Evolutionary conservation across 1,140 invertebrate genomes (phyloP), one percentile per base, ranked within the genome.

Genomic region (Eubasilissa regina): DNA sequence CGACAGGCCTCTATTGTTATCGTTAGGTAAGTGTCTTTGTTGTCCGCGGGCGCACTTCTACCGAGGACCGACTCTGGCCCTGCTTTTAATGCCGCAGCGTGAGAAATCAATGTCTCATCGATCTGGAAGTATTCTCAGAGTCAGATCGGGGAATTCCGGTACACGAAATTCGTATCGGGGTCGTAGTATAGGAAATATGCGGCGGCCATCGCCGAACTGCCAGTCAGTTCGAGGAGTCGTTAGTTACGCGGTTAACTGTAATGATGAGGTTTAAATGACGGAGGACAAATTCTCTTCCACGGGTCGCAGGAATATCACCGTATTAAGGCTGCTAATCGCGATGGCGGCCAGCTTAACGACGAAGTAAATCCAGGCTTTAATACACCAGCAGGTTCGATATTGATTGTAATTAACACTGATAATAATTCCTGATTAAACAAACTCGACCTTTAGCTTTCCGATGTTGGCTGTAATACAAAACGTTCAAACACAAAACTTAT

Each of bases 241-340:
- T 58, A 66, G 62, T 13, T 66, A 6, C 62, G 62, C 19, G 43
- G 3, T 66, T 66, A 64, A 64, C 60, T 64, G 35, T 44, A 44
- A 66, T 66, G 62, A 47, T 43, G 62, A 43, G 62, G 35, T 66
- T 13, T 13, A 66, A 66, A 25, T 66, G 25, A 47, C 62, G 58
- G 48, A 51, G 43, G 64, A 68, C 43, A 17, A 70, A 51, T 70
- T 70, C 66, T 70, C 66, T 48, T 68, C 64, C n/a, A 9, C 10
- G 25, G 19, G n/a, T 47, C 44, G 64, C 47, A 17, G 45, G 66
- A 70, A 66, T 51, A 70, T 21, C 66, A 25, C 51, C 66, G 45
- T 25, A n/a, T 25, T 19, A 12, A 25, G 47, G 15, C 64, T 17
- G 43, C 62, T 70, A 21, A 70, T 70, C 66, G 45, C 66, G 66